Evolutionary conservation across 2,888 invertebrate genomes (phyloP).

Genomic region (Folsomia candida): DNA sequence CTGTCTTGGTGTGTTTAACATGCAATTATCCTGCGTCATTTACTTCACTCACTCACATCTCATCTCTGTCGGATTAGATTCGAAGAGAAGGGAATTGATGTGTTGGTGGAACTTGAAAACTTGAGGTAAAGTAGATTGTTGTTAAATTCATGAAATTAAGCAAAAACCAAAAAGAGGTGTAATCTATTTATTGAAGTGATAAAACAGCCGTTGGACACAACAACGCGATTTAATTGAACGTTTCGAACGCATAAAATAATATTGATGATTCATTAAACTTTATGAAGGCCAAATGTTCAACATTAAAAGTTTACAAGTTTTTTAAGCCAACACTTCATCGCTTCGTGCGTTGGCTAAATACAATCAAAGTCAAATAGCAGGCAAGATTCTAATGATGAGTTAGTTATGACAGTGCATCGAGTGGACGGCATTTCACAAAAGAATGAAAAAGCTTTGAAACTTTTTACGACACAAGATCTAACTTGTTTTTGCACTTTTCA

Average conservation of each 20-base stretch:
- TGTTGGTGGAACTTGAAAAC: neutral
- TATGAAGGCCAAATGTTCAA: neutral
- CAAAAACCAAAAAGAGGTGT: constrained; percentile 1
- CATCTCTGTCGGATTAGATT: constrained; percentile 3
- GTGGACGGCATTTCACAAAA: neutral
- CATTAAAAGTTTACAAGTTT: neutral
- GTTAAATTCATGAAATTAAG: neutral
- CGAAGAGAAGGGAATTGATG: neutral
- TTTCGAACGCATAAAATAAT: neutral
- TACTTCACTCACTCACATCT: constrained; percentile 20
- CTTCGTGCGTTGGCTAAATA: neutral
- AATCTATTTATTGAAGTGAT: constrained; percentile 5
- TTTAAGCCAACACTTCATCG: neutral
- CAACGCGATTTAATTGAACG: constrained; percentile 1
- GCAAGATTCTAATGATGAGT: neutral
- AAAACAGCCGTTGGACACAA: neutral
- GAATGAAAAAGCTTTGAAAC: neutral
- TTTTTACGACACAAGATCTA: neutral
- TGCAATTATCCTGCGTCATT: constrained; percentile 46
- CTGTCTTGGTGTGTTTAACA: constrained; percentile 45
- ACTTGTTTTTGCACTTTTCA: neutral
- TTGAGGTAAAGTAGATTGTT: neutral
- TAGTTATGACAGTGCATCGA: neutral
- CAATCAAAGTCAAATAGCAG: neutral
- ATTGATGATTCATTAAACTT: constrained; percentile 8